Base-by-base conservation (phyloP, 1,140 invertebrate genomes). In the Vanessa atalanta region DNA sequence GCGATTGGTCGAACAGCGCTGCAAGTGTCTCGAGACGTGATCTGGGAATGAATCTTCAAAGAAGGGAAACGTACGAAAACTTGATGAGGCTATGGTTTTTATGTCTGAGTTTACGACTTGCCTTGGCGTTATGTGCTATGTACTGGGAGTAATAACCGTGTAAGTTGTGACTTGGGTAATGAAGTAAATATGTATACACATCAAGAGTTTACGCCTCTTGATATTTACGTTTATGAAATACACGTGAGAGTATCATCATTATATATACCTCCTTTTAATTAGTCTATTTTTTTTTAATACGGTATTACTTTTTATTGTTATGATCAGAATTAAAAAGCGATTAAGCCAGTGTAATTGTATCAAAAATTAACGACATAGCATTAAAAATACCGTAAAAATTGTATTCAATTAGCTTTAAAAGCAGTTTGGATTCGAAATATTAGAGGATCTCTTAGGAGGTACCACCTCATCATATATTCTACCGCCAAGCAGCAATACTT, bases 1-100 rank as follows among this genome's bases (percentile, higher is more conserved):
- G 82, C 86, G 82, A 90, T 90, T 88, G 88, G 86, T 88, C 73
- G 83, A 83, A 85, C 82, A 83, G 85, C 72, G 81, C 80, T 88
- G 83, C 85, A 82, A 86, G 88, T 83, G 85, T 87, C 81, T 80
- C 43, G 65, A 55, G 74, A 90, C 88, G 88, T 90, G 88, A 85
- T 64, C 65, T 53, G 86, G 26, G 79, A 81, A 70, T 81, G 69
- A 77, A 88, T 77, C 48, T 63, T 48, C 14, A 23, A 3, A 11
- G 47, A 60, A 61, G 57, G 26, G 48, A 51, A 60, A 31, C 37
- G 67, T 70, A 74, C 61, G 55, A 66, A 73, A 73, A 73, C 47
- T 61, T 68, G 66, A 68, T 68, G 66, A 68, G 53, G 66, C 66
- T 57, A 68, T 68, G 51, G 66, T 31, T 68, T 68, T 68, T 68